Percentiles rank a stretch among this genome's conserved stretches.
Evolutionary conservation across 2,888 invertebrate species (phyloP).

Genomic region (Bruchidius siliquastri): DNA sequence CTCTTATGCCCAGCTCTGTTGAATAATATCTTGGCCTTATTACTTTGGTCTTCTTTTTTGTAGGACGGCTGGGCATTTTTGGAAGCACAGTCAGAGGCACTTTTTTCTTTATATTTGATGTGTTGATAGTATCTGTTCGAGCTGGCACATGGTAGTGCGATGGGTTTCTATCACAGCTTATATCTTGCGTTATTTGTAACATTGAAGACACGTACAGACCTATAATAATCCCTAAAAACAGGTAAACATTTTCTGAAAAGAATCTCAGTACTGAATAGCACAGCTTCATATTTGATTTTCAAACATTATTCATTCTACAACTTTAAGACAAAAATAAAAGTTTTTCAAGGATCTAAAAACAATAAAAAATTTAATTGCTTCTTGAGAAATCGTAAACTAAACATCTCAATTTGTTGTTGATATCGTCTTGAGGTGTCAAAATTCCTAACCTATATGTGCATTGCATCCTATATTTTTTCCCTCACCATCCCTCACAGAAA

Average conservation of each 20-base stretch:
- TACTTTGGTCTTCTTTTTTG: constrained; percentile 50
- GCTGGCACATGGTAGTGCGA: background rate
- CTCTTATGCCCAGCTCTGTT: constrained; percentile 89
- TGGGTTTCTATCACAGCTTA: background rate
- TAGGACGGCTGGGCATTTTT: constrained; percentile 21
- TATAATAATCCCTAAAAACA: constrained; percentile 34
- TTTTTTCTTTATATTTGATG: constrained; percentile 15
- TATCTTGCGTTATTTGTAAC: constrained; percentile 16
- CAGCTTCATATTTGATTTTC: background rate
- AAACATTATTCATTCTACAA: background rate
- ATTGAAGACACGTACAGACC: constrained; percentile 35
- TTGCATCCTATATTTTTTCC: no score
- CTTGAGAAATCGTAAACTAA: background rate
- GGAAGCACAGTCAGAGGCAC: constrained; percentile 23
- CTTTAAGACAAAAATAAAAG: background rate
- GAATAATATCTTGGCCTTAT: constrained; percentile 89
- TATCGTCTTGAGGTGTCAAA: no score
- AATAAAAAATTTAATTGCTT: background rate
- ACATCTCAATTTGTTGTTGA: no score
- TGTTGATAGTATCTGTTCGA: constrained; percentile 7
- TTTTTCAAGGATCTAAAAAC: background rate
- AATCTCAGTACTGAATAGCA: constrained; percentile 7
- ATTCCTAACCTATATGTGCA: no score
- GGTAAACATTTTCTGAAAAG: constrained; percentile 33
- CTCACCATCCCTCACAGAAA: no score